phyloP scores from a whole-genome alignment of 2,797 vertebrate genomes.

The Schizopygopsis malacanthus region DNA sequence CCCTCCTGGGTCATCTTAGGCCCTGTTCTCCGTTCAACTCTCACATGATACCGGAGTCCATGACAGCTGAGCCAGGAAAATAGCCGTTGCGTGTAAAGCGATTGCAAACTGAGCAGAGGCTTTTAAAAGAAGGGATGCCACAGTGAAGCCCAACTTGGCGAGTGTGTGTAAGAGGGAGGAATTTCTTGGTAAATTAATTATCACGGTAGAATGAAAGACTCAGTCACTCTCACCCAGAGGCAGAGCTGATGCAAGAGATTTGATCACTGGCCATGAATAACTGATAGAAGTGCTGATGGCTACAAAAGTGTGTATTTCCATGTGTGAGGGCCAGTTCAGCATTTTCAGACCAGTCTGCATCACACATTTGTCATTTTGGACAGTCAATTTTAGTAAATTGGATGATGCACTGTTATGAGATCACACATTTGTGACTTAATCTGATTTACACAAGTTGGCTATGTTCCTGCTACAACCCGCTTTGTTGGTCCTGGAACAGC shows the following conservation, averaged over 20 bases:
- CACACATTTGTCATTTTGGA: not conserved
- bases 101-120: constrained; percentile 14
- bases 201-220: constrained; percentile 61
- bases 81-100: constrained; percentile 10
- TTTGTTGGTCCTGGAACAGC: not conserved
- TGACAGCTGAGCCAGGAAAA: constrained; percentile 38
- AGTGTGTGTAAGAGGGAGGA: constrained; percentile 28
- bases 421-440: constrained; percentile 6
- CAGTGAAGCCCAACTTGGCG: constrained; percentile 30
- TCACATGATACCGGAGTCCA: not conserved
- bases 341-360: not conserved
- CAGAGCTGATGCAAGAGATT: constrained; percentile 64
- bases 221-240: constrained; percentile 57
- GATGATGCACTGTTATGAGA: not conserved
- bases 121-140: not conserved
- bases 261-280: constrained; percentile 64
- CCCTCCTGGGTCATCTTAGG: not conserved
- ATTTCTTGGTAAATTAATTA: constrained; percentile 70
- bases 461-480: not conserved
- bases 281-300: not conserved
- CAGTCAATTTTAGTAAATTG: not conserved
- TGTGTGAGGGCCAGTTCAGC: not conserved
- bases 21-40: not conserved
- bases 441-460: not conserved
- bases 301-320: not conserved